Conservation (phyloP, 2,797 vertebrate genomes). For the Nannoperca australis region DNA sequence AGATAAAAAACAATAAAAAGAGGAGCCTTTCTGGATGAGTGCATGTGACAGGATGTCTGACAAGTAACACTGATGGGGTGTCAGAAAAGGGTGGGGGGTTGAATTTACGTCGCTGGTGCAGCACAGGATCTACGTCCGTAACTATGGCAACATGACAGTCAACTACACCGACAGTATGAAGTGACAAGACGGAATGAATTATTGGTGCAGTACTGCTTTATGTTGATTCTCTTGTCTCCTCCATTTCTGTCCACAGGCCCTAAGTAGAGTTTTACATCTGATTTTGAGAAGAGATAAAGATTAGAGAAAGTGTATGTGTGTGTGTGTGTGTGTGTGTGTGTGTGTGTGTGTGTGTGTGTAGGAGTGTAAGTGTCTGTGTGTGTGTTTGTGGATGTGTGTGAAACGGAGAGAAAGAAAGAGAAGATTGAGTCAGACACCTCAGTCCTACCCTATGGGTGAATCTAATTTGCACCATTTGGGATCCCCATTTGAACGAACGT, state of each 20-base stretch:
- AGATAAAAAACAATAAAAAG: constrained; percentile 63
- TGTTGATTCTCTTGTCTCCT: constrained; percentile 15
- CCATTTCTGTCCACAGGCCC: constrained; percentile 32
- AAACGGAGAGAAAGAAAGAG: constrained; percentile 24
- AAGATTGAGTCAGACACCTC: constrained; percentile 8
- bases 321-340: neutral
- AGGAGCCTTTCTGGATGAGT: constrained; percentile 76
- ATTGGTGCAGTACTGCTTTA: constrained; percentile 37
- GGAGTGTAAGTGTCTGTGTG: neutral
- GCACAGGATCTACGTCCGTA: constrained; percentile 54
- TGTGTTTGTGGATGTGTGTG: neutral
- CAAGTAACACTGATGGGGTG: constrained; percentile 78
- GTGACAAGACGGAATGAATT: constrained; percentile 77
- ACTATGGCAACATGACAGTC: constrained; percentile 73
- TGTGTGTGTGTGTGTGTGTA: neutral
- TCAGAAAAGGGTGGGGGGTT: constrained; percentile 52
- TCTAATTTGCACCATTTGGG: constrained; percentile 23
- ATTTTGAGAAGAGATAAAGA: constrained; percentile 28
- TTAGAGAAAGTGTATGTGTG: constrained; percentile 10
- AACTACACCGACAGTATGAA: constrained; percentile 83
- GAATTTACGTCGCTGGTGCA: constrained; percentile 46
- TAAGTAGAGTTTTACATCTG: constrained; percentile 18
- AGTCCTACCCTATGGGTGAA: neutral
- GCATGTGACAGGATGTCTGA: constrained; percentile 79
- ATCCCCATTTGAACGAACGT: constrained; percentile 21